Percentiles rank a stretch among this genome's conserved stretches.
phyloP scores from a whole-genome alignment of 2,113 vertebrate species.

The Heptranchias perlo region DNA sequence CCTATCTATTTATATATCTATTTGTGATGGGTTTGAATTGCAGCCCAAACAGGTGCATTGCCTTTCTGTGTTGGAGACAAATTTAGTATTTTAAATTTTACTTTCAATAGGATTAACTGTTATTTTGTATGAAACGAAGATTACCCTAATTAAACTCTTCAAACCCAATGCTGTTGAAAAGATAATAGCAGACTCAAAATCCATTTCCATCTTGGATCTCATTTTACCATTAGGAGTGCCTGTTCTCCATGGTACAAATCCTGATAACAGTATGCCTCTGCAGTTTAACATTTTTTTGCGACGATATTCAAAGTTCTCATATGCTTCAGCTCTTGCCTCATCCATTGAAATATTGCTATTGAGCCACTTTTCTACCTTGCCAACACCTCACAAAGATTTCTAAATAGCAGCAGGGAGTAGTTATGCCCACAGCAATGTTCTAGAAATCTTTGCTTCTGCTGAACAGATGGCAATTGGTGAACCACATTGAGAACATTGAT shows the following conservation, averaged over 20 bases:
- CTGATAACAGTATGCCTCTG: not conserved
- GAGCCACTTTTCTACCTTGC: not conserved
- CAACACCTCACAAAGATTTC: not conserved
- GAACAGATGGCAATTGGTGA: not conserved
- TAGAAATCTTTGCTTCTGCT: not conserved
- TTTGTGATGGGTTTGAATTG: not conserved
- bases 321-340: not conserved
- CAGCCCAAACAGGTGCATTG: not conserved
- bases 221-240: not conserved
- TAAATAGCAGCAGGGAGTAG: not conserved
- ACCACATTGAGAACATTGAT: not conserved
- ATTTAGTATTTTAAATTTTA: not conserved
- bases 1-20: no score
- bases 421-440: not conserved
- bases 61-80: not conserved
- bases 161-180: slow-evolving; percentile 4
- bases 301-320: not conserved
- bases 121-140: slow-evolving; percentile 14
- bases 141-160: slow-evolving; percentile 30
- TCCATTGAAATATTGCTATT: not conserved
- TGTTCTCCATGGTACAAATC: slow-evolving; percentile 22
- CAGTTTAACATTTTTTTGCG: not conserved
- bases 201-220: not conserved
- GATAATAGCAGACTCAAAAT: not conserved
- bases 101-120: not conserved